Base-by-base conservation (phyloP, 2,113 vertebrate species). In the Piprites chloris region DNA sequence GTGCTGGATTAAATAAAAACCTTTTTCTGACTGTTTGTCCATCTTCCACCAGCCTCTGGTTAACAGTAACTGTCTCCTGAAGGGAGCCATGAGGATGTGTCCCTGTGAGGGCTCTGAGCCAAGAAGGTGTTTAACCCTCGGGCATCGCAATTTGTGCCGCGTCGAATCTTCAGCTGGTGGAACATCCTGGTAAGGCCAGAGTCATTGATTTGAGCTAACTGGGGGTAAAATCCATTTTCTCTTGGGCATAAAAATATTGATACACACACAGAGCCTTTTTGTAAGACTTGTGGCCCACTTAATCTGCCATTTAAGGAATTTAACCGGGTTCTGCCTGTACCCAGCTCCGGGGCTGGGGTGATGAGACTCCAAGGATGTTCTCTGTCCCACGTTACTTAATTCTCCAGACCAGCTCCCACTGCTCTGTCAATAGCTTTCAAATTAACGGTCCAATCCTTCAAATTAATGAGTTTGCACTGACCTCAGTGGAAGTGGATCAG, bases 131-230 rank as follows among this genome's bases (percentile, higher is more conserved):
- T 6, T 32, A 9, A 14, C n/a, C n/a, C 74, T 0, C 1, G 4
- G 37, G 46, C 50, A 4, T 0, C 2, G 3, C 9, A 2, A 3
- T 21, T 55, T 14, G 52, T 13, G 7, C 67, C 0, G 0, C 3
- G 5, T 14, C 1, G 0, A 61, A 41, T n/a, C 65, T 41, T 30
- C 47, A 55, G n/a, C 68, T 21, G 0, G 4, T 0, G 0, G 7
- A 16, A 12, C 0, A 0, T 32, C 56, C n/a, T 0, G 6, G 5
- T 12, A 4, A 32, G 3, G 5, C 46, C 44, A 46, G 22, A 50
- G 42, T 2, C 42, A 61, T 20, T 1, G 5, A 5, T 55, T 35
- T 27, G 52, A 37, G 9, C 16, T 66, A 12, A 66, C 1, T 53
- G 67, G 83, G 83, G 86, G 47, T 35, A 69, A 90, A 92, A 92